phyloP scores from a whole-genome alignment of 1,140 invertebrate genomes.

The Drosophila orena region DNA sequence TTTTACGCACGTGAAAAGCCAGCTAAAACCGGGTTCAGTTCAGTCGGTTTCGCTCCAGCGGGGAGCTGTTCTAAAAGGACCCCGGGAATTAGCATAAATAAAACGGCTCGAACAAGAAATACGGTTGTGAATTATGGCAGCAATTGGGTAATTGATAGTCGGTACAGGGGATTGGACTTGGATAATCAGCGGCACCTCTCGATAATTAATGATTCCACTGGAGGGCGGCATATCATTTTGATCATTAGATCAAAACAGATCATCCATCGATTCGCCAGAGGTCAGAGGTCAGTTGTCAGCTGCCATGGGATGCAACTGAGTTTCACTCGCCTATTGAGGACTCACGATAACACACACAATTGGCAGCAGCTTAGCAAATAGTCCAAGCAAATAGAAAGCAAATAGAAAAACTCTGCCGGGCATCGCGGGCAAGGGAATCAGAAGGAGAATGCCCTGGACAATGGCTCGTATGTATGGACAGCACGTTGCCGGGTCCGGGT shows the following conservation, averaged over 20 bases:
- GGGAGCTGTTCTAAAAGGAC: not conserved
- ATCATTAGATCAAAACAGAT: slow-evolving; percentile 48
- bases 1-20: slow-evolving; percentile 72
- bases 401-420: slow-evolving; percentile 23
- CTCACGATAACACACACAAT: slow-evolving; percentile 39
- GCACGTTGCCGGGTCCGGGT: slow-evolving; percentile 25
- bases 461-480: slow-evolving; percentile 39
- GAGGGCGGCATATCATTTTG: slow-evolving; percentile 29
- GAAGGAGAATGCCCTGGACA: slow-evolving; percentile 3
- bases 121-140: slow-evolving; percentile 40
- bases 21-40: slow-evolving; percentile 29
- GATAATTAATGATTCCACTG: slow-evolving; percentile 64
- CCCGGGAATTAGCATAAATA: slow-evolving; percentile 65
- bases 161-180: slow-evolving; percentile 2
- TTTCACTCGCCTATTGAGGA: slow-evolving; percentile 11
- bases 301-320: not conserved
- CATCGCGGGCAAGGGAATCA: not conserved
- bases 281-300: slow-evolving; percentile 46
- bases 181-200: slow-evolving; percentile 44
- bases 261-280: slow-evolving; percentile 13
- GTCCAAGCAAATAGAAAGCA: slow-evolving; percentile 54
- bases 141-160: slow-evolving; percentile 49
- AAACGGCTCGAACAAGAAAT: slow-evolving; percentile 1
- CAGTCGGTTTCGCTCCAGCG: not conserved
- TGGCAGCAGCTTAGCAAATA: slow-evolving; percentile 60